A percentile compares a stretch with the other conserved stretches of the same genome.
phyloP scores from a whole-genome alignment of 2,113 vertebrate genomes.

The Brachypteracias leptosomus region DNA sequence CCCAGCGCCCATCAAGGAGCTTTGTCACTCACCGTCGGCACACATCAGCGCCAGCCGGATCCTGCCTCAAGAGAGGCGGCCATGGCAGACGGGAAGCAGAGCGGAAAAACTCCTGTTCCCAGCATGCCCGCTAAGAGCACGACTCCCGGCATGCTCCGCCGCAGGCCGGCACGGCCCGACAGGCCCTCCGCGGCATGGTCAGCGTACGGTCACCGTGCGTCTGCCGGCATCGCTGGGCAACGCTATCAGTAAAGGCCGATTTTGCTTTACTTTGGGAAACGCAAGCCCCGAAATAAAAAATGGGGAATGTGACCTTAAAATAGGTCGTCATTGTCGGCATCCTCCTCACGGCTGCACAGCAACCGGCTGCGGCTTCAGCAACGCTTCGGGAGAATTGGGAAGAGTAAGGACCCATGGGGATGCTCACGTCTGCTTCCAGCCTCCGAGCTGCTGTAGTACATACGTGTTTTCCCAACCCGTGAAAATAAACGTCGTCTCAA shows the following conservation, averaged over 20 bases:
- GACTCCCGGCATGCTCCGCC: background rate
- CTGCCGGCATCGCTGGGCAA: background rate
- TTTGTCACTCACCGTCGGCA: background rate
- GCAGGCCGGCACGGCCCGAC: no score
- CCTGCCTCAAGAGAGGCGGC: accelerated
- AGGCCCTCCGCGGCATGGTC: no score
- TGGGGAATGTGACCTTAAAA: accelerated
- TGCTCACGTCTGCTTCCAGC: background rate
- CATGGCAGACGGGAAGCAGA: background rate
- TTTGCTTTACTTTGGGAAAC: background rate
- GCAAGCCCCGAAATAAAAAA: background rate
- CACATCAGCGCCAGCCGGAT: accelerated
- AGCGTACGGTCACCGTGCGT: no score
- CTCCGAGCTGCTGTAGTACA: background rate
- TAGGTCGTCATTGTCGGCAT: accelerated
- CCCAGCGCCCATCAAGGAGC: background rate
- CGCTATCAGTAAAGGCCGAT: accelerated
- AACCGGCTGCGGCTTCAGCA: background rate
- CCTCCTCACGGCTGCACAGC: background rate
- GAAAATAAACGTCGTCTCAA: background rate
- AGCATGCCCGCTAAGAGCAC: background rate
- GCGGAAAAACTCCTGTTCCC: background rate
- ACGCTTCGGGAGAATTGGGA: accelerated
- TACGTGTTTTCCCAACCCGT: background rate
- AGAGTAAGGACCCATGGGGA: background rate